Percentiles rank a stretch among this genome's conserved stretches.
These are phyloP conservation scores for Paralichthys olivaceus DNA, from an alignment of 2,113 vertebrate species.

Conservation along the genomic window DNA sequence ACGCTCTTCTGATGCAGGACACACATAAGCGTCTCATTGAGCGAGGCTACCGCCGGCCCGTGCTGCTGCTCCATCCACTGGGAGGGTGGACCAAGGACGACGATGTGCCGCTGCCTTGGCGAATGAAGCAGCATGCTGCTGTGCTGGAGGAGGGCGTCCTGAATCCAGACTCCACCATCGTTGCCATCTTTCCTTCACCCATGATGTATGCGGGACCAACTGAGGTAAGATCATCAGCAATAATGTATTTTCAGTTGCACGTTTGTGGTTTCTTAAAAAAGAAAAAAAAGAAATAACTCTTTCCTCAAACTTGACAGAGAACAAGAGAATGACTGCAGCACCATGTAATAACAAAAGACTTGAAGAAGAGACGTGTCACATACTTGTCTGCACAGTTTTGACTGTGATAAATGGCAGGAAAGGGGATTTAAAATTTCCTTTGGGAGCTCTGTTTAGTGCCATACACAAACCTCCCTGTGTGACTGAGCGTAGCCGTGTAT, in stretches of 20 bases:
- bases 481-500: conserved; percentile 36
- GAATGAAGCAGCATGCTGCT: conserved; percentile 96
- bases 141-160: conserved; percentile 94
- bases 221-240: conserved; percentile 84
- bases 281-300: conserved; percentile 2
- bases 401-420: conserved; percentile 58
- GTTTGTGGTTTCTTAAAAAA: conserved; percentile 4
- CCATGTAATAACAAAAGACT: conserved; percentile 22
- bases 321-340: conserved; percentile 15
- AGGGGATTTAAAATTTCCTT: conserved; percentile 30
- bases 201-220: conserved; percentile 99
- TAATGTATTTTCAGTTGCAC: conserved; percentile 8
- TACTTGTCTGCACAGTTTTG: conserved; percentile 34
- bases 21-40: conserved; percentile 92
- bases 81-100: conserved; percentile 99
- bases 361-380: conserved; percentile 11
- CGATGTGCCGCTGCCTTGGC: conserved; percentile 94
- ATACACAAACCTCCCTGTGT: conserved; percentile 32
- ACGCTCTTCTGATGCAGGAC: conserved; percentile 96
- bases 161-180: conserved; percentile 90
- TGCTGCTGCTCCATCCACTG: conserved; percentile 94
- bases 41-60: conserved; percentile 92
- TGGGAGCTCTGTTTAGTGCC: conserved; percentile 40
- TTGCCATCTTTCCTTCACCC: conserved; percentile 98
- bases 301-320: conserved; percentile 22